Evolutionary conservation across 1,140 invertebrate genomes (phyloP).

Genomic region (Bombyx mandarina): DNA sequence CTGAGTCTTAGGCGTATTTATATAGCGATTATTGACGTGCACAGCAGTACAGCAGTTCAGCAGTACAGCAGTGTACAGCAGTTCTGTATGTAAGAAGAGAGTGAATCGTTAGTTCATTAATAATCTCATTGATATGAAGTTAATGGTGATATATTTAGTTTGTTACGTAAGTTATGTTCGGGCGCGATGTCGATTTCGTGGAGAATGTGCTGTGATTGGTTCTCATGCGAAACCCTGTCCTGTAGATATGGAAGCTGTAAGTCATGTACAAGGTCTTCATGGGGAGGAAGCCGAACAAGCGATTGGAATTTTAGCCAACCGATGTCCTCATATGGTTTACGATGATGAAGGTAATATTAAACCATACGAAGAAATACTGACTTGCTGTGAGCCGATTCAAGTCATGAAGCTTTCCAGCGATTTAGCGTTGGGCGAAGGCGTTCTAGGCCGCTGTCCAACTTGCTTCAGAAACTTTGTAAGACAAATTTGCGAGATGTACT

Average conservation of each 20-base stretch:
- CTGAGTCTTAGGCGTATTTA: no score
- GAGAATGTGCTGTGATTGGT: slow-evolving; percentile 24
- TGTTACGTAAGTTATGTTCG: slow-evolving; percentile 16
- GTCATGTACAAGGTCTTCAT: slow-evolving; percentile 39
- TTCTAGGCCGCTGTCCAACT: slow-evolving; percentile 74
- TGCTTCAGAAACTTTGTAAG: slow-evolving; percentile 73
- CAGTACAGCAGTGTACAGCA: no score
- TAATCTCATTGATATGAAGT: slow-evolving; percentile 22
- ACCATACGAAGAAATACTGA: slow-evolving; percentile 26
- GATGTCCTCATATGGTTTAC: slow-evolving; percentile 39
- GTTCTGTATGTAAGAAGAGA: no score
- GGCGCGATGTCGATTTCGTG: slow-evolving; percentile 40
- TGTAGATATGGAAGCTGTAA: slow-evolving; percentile 59
- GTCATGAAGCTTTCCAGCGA: slow-evolving; percentile 56
- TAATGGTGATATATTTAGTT: slow-evolving; percentile 3
- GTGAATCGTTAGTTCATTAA: background rate
- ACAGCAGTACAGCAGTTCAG: no score
- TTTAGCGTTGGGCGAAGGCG: slow-evolving; percentile 65
- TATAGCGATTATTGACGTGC: no score
- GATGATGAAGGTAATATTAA: slow-evolving; percentile 34
- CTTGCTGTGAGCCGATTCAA: slow-evolving; percentile 72
- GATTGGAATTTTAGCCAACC: slow-evolving; percentile 19
- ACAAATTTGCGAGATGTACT: slow-evolving; percentile 75
- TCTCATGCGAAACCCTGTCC: slow-evolving; percentile 54
- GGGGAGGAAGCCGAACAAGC: slow-evolving; percentile 23